phyloP scores from a whole-genome alignment of 2,797 vertebrate genomes.

The Notolepis coatsorum region DNA sequence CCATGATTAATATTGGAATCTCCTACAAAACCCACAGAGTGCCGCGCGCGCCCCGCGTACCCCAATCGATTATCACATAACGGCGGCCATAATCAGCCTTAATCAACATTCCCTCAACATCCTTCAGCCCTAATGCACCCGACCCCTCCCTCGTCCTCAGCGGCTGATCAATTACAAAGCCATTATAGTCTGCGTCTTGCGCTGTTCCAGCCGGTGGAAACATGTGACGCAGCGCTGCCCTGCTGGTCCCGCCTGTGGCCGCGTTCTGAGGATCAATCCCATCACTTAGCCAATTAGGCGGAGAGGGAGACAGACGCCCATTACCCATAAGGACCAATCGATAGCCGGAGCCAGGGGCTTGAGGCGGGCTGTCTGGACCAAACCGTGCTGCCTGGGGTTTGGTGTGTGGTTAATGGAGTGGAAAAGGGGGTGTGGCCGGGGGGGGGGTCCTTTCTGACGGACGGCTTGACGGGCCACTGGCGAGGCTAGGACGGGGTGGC shows the following conservation, averaged over 20 bases:
- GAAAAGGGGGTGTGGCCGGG: not conserved
- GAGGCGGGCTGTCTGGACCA: constrained; percentile 71
- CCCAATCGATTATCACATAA: constrained; percentile 64
- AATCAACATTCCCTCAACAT: constrained; percentile 74
- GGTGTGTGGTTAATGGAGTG: constrained; percentile 61
- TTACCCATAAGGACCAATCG: constrained; percentile 82
- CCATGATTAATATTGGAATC: not conserved
- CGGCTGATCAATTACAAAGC: constrained; percentile 75
- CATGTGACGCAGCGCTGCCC: constrained; percentile 53
- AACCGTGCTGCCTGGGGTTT: constrained; percentile 49
- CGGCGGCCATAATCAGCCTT: constrained; percentile 63
- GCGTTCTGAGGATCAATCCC: constrained; percentile 81
- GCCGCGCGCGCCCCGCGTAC: constrained; percentile 32
- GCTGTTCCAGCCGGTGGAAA: constrained; percentile 57
- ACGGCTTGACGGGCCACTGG: not conserved
- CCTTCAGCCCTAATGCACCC: constrained; percentile 70
- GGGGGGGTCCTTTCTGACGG: constrained; percentile 1
- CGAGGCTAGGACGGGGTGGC: not conserved
- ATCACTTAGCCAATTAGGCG: constrained; percentile 87
- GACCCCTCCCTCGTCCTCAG: constrained; percentile 58
- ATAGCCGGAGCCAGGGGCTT: constrained; percentile 78
- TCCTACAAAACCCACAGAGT: constrained; percentile 9
- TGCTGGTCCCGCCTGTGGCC: constrained; percentile 60
- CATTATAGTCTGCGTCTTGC: constrained; percentile 70
- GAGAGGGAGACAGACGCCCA: constrained; percentile 81